These are phyloP conservation scores for Istiophorus platypterus DNA, from an alignment of 2,113 vertebrate genomes.

Conservation along the genomic window DNA sequence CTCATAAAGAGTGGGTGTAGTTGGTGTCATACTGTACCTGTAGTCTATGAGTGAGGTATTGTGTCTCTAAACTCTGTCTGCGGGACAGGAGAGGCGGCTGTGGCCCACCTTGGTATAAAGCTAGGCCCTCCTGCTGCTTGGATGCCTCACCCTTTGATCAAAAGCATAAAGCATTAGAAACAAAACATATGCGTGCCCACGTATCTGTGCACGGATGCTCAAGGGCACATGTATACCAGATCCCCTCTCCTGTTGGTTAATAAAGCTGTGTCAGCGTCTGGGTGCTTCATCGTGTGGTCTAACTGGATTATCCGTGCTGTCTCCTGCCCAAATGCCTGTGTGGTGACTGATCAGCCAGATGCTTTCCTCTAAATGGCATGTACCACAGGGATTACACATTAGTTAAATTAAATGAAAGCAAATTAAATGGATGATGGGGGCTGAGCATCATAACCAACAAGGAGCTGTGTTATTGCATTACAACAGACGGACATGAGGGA, in stretches of 20 bases:
- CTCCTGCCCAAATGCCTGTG: constrained; percentile 69
- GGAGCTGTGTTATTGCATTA: constrained; percentile 70
- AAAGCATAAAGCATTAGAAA: constrained; percentile 66
- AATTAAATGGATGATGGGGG: constrained; percentile 78
- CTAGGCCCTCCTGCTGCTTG: constrained; percentile 86
- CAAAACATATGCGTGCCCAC: neutral
- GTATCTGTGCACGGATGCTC: constrained; percentile 5
- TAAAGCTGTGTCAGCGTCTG: constrained; percentile 60
- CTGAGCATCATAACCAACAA: constrained; percentile 61
- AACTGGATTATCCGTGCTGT: constrained; percentile 63
- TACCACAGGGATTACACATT: constrained; percentile 70
- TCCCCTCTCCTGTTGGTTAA: constrained; percentile 34
- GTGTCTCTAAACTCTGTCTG: constrained; percentile 93
- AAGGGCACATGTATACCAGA: constrained; percentile 22
- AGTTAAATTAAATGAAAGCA: constrained; percentile 76
- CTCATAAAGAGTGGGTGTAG: neutral
- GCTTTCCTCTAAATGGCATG: constrained; percentile 69
- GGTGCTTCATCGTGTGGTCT: constrained; percentile 49
- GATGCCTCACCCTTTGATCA: constrained; percentile 87
- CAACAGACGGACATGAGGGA: constrained; percentile 46
- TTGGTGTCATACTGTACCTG: constrained; percentile 85
- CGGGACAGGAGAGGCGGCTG: constrained; percentile 88
- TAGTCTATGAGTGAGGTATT: constrained; percentile 92
- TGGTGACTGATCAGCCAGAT: constrained; percentile 71
- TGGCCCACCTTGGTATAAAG: constrained; percentile 83